Evolutionary conservation across 2,113 vertebrate species (phyloP).

Genomic region (Tautogolabrus adspersus): DNA sequence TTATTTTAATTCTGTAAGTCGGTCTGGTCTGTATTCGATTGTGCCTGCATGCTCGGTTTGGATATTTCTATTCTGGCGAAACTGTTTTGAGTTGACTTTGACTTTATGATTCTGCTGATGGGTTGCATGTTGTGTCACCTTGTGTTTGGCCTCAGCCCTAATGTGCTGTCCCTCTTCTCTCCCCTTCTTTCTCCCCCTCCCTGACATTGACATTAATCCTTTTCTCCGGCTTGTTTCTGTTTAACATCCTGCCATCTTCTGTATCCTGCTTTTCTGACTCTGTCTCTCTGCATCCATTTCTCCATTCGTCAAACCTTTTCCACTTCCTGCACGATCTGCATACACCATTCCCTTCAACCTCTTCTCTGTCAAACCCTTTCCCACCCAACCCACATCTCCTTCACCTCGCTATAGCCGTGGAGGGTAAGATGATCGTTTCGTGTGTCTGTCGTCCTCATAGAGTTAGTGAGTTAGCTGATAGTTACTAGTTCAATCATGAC

Average conservation of each 20-base stretch:
- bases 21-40: no score
- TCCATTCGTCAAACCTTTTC: background rate
- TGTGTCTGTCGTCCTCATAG: constrained; percentile 55
- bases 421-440: constrained; percentile 75
- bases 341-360: background rate
- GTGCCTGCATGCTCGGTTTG: background rate
- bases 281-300: constrained; percentile 1
- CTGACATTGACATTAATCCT: constrained; percentile 33
- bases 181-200: constrained; percentile 15
- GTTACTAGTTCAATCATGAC: constrained; percentile 5
- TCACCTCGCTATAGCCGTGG: constrained; percentile 70
- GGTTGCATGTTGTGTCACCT: constrained; percentile 46
- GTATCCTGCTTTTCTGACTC: constrained; percentile 1
- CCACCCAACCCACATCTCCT: constrained; percentile 15
- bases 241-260: background rate
- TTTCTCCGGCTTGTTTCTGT: constrained; percentile 1
- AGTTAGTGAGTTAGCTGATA: constrained; percentile 32
- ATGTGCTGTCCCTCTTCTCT: constrained; percentile 62
- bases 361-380: constrained; percentile 9
- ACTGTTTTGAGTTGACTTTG: constrained; percentile 18
- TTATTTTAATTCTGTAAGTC: background rate
- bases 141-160: constrained; percentile 63
- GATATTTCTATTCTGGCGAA: background rate
- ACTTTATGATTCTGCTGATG: constrained; percentile 20
- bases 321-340: constrained; percentile 4